These are phyloP conservation scores for Odontocerum albicorne DNA, from an alignment of 2,888 invertebrate genomes.

Conservation along the genomic window DNA sequence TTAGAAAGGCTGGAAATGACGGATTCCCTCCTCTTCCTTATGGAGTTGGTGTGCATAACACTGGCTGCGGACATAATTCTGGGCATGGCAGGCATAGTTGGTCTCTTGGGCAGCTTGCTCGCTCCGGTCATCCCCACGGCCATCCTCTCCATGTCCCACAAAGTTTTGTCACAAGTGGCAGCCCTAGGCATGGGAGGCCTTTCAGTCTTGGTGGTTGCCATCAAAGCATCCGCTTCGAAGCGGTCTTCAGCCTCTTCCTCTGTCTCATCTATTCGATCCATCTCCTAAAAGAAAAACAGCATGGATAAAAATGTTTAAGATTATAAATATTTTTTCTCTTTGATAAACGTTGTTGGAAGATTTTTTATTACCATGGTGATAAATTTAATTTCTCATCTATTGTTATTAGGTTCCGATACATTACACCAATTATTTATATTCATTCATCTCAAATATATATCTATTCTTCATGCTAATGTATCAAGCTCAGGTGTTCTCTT, in stretches of 20 bases:
- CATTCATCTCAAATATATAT: too few species aligned
- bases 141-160: slow-evolving; percentile 48
- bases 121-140: slow-evolving; percentile 41
- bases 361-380: too few species aligned
- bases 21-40: slow-evolving; percentile 63
- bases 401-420: too few species aligned
- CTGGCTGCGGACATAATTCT: slow-evolving; percentile 55
- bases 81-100: slow-evolving; percentile 55
- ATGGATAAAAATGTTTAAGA: too few species aligned
- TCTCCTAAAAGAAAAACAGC: slow-evolving; percentile 61
- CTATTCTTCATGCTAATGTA: too few species aligned
- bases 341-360: too few species aligned
- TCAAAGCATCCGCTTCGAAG: slow-evolving; percentile 53
- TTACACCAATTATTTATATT: too few species aligned
- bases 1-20: slow-evolving; percentile 72
- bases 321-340: too few species aligned
- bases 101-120: slow-evolving; percentile 49
- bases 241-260: slow-evolving; percentile 64
- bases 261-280: slow-evolving; percentile 69
- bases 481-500: too few species aligned
- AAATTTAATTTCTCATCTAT: too few species aligned
- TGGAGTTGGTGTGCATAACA: slow-evolving; percentile 45
- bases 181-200: slow-evolving; percentile 51
- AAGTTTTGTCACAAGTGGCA: slow-evolving; percentile 54
- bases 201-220: slow-evolving; percentile 48